Evolutionary conservation across 2,888 invertebrate genomes (phyloP).

Genomic region (Atethmia centrago): DNA sequence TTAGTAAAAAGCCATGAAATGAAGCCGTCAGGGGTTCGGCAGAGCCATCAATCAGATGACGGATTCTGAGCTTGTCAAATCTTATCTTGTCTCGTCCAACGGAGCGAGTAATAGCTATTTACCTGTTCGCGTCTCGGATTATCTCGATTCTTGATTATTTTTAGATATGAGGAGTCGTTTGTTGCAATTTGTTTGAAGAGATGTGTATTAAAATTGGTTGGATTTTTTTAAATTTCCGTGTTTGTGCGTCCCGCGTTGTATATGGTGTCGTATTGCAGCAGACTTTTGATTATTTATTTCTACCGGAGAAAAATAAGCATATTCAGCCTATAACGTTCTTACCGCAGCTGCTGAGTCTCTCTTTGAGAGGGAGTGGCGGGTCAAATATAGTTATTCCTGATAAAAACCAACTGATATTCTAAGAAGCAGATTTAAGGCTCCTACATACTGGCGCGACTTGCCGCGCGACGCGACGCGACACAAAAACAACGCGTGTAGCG

Average conservation of each 20-base stretch:
- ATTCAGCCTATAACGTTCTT: background rate
- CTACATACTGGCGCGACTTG: too few species aligned
- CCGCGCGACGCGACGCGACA: too few species aligned
- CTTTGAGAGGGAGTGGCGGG: background rate
- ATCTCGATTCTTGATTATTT: conserved; percentile 85
- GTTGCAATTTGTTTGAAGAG: conserved; percentile 65
- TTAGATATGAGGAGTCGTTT: conserved; percentile 76
- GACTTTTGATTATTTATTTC: background rate
- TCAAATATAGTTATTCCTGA: too few species aligned
- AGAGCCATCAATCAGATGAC: conserved; percentile 84
- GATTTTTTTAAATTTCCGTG: conserved; percentile 39
- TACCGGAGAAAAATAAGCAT: background rate
- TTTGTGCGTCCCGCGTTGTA: background rate
- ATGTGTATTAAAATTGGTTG: conserved; percentile 46
- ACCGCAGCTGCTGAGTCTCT: background rate
- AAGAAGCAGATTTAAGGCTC: too few species aligned
- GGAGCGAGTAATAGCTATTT: conserved; percentile 90
- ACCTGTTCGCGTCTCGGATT: conserved; percentile 86
- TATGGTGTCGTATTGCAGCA: background rate
- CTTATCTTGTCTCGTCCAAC: conserved; percentile 83
- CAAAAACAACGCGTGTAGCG: too few species aligned
- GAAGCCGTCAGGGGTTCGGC: conserved; percentile 80
- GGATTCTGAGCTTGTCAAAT: conserved; percentile 78
- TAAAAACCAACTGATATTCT: too few species aligned
- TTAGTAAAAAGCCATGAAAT: conserved; percentile 83